Evolutionary conservation across 1,140 invertebrate genomes (phyloP).

Genomic region (Drosophila repletoides): DNA sequence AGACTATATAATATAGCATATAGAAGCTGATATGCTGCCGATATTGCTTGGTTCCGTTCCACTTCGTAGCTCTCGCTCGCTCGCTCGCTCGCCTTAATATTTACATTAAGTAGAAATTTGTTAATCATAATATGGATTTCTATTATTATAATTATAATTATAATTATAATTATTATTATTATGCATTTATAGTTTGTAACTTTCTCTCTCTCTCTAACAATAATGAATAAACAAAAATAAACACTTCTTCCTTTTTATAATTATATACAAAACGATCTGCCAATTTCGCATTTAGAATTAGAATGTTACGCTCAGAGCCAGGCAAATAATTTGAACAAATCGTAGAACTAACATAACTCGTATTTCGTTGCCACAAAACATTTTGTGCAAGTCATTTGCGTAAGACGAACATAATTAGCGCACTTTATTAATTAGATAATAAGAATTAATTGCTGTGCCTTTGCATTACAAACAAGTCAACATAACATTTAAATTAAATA

Average conservation of each 20-base stretch:
- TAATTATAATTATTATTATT: conserved; percentile 18
- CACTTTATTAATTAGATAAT: conserved; percentile 17
- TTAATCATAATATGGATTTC: conserved; percentile 49
- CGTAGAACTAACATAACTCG: background rate
- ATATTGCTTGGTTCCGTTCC: conserved; percentile 51
- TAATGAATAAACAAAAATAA: conserved; percentile 5
- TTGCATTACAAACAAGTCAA: conserved; percentile 77
- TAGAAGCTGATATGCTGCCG: conserved; percentile 66
- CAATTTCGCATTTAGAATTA: conserved; percentile 35
- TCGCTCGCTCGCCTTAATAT: conserved; percentile 62
- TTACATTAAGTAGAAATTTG: conserved; percentile 76
- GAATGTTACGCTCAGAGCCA: background rate
- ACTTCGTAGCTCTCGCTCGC: background rate
- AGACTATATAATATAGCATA: conserved; percentile 52
- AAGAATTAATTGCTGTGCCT: conserved; percentile 42
- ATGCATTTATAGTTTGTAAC: conserved; percentile 33
- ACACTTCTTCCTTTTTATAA: conserved; percentile 3
- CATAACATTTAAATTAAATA: conserved; percentile 74
- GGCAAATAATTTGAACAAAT: conserved; percentile 4
- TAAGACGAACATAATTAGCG: background rate
- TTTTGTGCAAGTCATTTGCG: background rate
- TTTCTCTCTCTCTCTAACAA: background rate
- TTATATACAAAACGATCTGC: conserved; percentile 51
- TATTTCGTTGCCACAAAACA: background rate
- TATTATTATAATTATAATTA: conserved; percentile 15